Conservation (phyloP, 53 echinoderm and acorn worm species). For the Echinometra lucunter region DNA sequence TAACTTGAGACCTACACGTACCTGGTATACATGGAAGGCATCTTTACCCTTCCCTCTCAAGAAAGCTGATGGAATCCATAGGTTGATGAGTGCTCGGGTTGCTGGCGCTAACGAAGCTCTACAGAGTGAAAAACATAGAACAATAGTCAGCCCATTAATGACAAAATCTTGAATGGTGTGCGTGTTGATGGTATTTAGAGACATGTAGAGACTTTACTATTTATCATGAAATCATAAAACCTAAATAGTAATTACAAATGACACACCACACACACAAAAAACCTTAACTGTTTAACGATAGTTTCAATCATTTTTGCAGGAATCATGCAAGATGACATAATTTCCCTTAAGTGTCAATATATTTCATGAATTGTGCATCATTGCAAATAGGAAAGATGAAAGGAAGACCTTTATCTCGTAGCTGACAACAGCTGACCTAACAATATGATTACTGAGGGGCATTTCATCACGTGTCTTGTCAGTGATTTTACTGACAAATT, state of each 20-base stretch:
- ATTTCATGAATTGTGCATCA: no score
- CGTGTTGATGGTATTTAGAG: background rate
- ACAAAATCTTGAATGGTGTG: no score
- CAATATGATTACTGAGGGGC: no score
- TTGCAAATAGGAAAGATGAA: no score
- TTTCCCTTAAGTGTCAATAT: no score
- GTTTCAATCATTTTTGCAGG: no score
- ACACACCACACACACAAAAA: background rate
- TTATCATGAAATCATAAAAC: background rate
- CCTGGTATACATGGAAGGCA: slow-evolving; percentile 98
- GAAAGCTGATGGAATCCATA: slow-evolving; percentile 99
- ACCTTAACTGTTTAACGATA: no score
- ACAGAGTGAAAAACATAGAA: background rate
- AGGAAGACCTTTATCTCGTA: no score
- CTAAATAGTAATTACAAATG: background rate
- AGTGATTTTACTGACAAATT: no score
- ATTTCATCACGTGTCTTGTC: no score
- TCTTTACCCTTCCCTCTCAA: slow-evolving; percentile 93
- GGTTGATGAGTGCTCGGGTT: slow-evolving; percentile 87
- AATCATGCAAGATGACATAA: no score
- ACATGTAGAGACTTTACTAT: background rate
- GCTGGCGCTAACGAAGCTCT: slow-evolving; percentile 84
- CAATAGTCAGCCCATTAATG: background rate
- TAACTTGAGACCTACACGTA: slow-evolving; percentile 71
- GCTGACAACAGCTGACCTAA: no score